Percentiles rank a stretch among this genome's conserved stretches.
Conservation (phyloP, 2,797 vertebrate genomes). For the Sebastes oblongus region DNA sequence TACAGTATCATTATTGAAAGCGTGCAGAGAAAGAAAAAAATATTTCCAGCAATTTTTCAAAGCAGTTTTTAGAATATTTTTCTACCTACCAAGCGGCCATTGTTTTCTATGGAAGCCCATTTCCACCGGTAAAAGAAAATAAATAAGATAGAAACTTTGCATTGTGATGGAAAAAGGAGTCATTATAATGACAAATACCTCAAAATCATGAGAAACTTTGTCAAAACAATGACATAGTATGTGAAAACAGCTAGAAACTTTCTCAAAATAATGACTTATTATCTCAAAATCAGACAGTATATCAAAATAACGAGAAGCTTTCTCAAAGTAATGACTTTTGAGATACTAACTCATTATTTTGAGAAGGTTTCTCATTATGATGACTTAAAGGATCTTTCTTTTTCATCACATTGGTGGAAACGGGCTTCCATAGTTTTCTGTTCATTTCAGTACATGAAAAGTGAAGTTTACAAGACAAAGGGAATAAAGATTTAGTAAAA, state of each 20-base stretch:
- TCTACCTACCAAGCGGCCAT: not conserved
- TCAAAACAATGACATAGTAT: no score
- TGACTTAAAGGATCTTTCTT: not conserved
- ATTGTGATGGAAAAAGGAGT: no score
- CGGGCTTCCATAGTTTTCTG: not conserved
- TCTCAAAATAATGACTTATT: no score
- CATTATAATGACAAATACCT: no score
- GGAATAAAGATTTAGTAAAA: not conserved
- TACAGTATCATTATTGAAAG: not conserved
- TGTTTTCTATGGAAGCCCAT: not conserved
- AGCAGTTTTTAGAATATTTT: not conserved
- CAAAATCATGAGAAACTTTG: no score
- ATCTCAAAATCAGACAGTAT: no score
- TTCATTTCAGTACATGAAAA: not conserved
- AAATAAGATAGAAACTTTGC: accelerated
- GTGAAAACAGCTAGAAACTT: no score
- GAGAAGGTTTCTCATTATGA: not conserved
- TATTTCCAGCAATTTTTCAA: not conserved
- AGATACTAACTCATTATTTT: not conserved
- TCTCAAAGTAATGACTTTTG: no score
- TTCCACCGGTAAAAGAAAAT: accelerated
- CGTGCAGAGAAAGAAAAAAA: not conserved
- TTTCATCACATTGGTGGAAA: not conserved
- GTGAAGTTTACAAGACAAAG: no score
- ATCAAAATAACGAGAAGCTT: no score